These are phyloP conservation scores for Pedicia rivosa DNA, from an alignment of 2,888 invertebrate genomes.

Conservation along the genomic window DNA sequence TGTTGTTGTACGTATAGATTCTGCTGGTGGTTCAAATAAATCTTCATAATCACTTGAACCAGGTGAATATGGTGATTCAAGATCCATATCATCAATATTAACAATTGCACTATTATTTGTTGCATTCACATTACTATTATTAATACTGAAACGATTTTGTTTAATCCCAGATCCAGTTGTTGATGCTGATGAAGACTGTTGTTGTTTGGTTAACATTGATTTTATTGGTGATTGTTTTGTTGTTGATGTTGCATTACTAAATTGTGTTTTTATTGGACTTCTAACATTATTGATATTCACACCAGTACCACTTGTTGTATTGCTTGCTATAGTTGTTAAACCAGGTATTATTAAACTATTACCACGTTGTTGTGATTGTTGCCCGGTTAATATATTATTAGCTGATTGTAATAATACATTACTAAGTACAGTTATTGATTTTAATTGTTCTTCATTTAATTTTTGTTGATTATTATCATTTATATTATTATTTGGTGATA, in stretches of 20 bases:
- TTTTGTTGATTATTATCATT: too few relatives aligned
- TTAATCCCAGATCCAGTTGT: too few relatives aligned
- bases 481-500: conserved; percentile 1
- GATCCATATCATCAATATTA: conserved; percentile 42
- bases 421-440: conserved; percentile 6
- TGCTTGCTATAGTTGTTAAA: too few relatives aligned
- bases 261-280: conserved; percentile 4
- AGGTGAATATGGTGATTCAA: conserved; percentile 77
- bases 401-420: conserved; percentile 5
- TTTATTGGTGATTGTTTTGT: conserved; percentile 4
- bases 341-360: not conserved
- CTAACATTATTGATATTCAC: not conserved
- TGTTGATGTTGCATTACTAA: conserved; percentile 2
- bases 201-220: not conserved
- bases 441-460: not conserved
- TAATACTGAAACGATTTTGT: conserved; percentile 17
- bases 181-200: too few relatives aligned
- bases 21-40: conserved; percentile 60
- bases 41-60: conserved; percentile 81
- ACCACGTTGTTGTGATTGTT: conserved; percentile 4
- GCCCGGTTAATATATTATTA: too few relatives aligned
- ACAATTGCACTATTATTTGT: conserved; percentile 9
- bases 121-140: conserved; percentile 26
- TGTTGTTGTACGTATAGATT: conserved; percentile 12
- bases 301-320: too few relatives aligned